These are phyloP conservation scores for Meliscaeva auricollis DNA, from an alignment of 2,888 invertebrate genomes.

Conservation along the genomic window DNA sequence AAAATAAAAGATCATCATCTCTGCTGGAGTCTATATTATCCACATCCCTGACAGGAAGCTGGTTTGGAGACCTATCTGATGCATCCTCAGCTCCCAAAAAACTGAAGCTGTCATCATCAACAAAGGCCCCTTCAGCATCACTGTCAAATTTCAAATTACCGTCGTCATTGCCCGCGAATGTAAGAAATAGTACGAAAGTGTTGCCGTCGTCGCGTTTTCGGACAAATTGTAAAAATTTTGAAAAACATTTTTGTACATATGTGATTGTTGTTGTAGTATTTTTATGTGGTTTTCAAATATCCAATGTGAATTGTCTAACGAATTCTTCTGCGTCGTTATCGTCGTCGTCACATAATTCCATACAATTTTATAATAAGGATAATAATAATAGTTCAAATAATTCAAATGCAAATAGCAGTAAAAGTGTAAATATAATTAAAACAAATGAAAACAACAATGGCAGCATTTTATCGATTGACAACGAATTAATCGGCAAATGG, in stretches of 20 bases:
- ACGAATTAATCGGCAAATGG: constrained; percentile 68
- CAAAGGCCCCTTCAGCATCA: constrained; percentile 22
- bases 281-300: constrained; percentile 78
- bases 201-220: constrained; percentile 39
- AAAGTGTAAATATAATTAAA: constrained; percentile 76
- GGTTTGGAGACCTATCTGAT: not conserved
- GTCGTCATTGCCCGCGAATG: constrained; percentile 47
- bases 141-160: constrained; percentile 8
- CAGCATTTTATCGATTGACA: constrained; percentile 65
- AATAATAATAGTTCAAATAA: constrained; percentile 47
- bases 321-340: constrained; percentile 47
- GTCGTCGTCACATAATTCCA: constrained; percentile 36
- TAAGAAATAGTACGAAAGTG: constrained; percentile 48
- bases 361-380: constrained; percentile 38
- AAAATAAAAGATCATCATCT: constrained; percentile 57
- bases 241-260: constrained; percentile 77
- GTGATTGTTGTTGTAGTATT: constrained; percentile 77
- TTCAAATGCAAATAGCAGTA: constrained; percentile 77
- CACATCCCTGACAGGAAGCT: constrained; percentile 41
- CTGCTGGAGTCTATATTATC: constrained; percentile 35
- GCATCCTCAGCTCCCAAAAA: constrained; percentile 42
- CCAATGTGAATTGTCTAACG: constrained; percentile 73
- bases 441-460: constrained; percentile 63
- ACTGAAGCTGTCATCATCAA: too few species aligned
- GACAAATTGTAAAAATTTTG: constrained; percentile 67